These are phyloP conservation scores for Colossoma macropomum DNA, from an alignment of 2,113 vertebrate genomes.

Conservation along the genomic window DNA sequence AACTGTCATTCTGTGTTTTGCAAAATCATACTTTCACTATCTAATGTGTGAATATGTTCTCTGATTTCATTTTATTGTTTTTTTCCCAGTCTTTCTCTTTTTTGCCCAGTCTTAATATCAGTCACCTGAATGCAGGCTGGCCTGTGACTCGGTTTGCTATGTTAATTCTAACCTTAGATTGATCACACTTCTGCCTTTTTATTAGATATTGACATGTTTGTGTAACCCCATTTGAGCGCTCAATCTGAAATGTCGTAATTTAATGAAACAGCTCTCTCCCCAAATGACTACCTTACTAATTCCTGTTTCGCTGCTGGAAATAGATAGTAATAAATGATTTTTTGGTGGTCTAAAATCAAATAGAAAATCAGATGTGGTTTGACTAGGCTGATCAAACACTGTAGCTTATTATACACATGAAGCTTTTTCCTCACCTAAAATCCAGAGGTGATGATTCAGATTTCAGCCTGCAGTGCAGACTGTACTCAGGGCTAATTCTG, in stretches of 20 bases:
- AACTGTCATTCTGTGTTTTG: too few species aligned
- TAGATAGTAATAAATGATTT: not conserved
- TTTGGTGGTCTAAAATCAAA: not conserved
- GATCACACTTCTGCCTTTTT: not conserved
- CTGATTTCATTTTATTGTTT: not conserved
- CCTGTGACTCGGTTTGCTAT: not conserved
- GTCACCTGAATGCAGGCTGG: not conserved
- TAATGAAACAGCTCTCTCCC: conserved; percentile 1
- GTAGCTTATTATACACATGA: too few species aligned
- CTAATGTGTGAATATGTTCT: not conserved
- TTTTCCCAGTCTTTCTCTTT: not conserved
- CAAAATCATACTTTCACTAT: not conserved
- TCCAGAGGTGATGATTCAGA: too few species aligned
- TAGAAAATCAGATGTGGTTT: not conserved
- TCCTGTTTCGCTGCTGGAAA: not conserved
- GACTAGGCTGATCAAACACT: too few species aligned
- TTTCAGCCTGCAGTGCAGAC: too few species aligned
- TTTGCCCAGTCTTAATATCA: not conserved
- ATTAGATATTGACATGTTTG: conserved; percentile 32
- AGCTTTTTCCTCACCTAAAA: too few species aligned
- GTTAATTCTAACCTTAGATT: not conserved
- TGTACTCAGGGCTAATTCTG: not conserved
- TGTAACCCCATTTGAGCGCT: not conserved
- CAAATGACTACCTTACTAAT: not conserved
- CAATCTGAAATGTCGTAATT: conserved; percentile 13